Conservation (phyloP, 1,140 invertebrate genomes). For the Bombus fervidus region DNA sequence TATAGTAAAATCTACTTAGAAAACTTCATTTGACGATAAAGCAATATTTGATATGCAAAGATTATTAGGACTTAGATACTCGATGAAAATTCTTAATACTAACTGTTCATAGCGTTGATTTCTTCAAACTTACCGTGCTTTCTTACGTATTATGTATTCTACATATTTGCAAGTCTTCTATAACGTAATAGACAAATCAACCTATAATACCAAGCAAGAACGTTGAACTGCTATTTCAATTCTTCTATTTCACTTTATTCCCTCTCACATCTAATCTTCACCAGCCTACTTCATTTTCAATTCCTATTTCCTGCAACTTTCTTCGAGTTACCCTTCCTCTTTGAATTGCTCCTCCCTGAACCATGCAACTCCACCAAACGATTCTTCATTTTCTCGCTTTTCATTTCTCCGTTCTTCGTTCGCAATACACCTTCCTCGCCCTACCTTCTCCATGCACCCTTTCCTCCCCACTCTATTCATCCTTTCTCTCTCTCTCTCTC, state of each 20-base stretch:
- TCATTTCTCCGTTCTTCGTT: slow-evolving; percentile 1
- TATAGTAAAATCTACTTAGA: too few relatives aligned
- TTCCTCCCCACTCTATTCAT: background rate
- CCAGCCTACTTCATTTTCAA: background rate
- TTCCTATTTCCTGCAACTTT: slow-evolving; percentile 8
- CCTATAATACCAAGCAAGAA: too few relatives aligned
- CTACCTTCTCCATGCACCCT: background rate
- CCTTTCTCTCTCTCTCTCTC: background rate
- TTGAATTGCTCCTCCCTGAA: background rate
- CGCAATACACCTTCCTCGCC: background rate
- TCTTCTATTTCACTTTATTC: background rate
- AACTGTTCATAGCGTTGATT: too few relatives aligned
- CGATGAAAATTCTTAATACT: too few relatives aligned
- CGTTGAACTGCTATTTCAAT: background rate
- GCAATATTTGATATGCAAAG: too few relatives aligned
- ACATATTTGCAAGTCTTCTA: too few relatives aligned
- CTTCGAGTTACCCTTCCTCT: background rate
- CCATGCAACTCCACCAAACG: background rate
- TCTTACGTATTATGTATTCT: too few relatives aligned
- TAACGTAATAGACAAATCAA: too few relatives aligned
- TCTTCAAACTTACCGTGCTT: too few relatives aligned
- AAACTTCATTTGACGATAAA: too few relatives aligned
- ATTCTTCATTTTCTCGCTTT: slow-evolving; percentile 30
- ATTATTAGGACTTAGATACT: too few relatives aligned
- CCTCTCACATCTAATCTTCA: background rate